phyloP scores from a whole-genome alignment of 2,888 invertebrate genomes.

The Ophioninae sp. region DNA sequence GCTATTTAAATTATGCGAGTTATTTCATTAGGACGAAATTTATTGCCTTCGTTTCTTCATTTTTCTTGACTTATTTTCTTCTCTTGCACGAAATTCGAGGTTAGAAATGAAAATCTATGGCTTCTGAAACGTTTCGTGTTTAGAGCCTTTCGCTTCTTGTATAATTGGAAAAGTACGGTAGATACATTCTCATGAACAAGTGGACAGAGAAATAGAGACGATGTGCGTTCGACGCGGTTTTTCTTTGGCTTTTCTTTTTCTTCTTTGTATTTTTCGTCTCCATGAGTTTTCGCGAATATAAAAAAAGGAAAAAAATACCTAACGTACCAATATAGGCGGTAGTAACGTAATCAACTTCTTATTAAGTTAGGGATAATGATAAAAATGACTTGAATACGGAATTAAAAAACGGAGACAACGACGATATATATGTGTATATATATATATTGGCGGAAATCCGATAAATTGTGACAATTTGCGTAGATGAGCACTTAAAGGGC shows the following conservation, averaged over 20 bases:
- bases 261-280: background rate
- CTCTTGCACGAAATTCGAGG: conserved; percentile 23
- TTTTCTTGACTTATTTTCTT: background rate
- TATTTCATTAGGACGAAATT: background rate
- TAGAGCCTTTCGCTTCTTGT: background rate
- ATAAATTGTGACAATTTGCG: conserved; percentile 15
- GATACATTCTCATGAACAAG: conserved; percentile 6
- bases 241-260: background rate
- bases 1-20: background rate
- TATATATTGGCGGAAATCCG: conserved; percentile 22
- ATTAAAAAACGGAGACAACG: conserved; percentile 29
- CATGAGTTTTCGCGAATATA: conserved; percentile 35
- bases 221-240: conserved; percentile 37
- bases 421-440: conserved; percentile 3
- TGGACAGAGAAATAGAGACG: background rate
- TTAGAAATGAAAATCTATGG: background rate
- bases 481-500: background rate
- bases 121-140: background rate
- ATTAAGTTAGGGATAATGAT: conserved; percentile 71
- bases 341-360: conserved; percentile 73
- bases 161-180: background rate
- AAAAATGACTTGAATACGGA: conserved; percentile 34
- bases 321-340: conserved; percentile 54
- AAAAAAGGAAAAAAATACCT: conserved; percentile 39
- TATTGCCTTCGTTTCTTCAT: background rate